Conservation (phyloP, 1,140 invertebrate genomes). For the Parasteatoda tepidariorum region DNA sequence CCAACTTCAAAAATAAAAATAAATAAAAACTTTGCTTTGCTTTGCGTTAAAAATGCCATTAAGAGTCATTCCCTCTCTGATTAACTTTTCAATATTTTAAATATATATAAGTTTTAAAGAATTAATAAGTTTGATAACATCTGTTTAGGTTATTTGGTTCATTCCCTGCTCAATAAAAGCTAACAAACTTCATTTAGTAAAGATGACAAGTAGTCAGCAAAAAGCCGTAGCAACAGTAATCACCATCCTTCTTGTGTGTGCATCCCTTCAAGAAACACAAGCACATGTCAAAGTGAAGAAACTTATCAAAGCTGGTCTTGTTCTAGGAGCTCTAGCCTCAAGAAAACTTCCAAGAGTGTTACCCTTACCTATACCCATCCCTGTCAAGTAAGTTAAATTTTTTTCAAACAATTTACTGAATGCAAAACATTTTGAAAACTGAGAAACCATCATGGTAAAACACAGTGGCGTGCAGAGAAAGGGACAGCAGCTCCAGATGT, state of each 20-base stretch:
- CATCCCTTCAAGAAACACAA: background rate
- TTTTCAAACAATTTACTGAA: no score
- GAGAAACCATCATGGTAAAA: no score
- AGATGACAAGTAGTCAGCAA: background rate
- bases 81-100: background rate
- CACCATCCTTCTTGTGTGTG: background rate
- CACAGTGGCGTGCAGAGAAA: no score
- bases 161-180: background rate
- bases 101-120: background rate
- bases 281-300: slow-evolving; percentile 7
- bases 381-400: slow-evolving; percentile 1
- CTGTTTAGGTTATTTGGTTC: background rate
- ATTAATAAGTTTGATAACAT: background rate
- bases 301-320: slow-evolving; percentile 38
- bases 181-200: background rate
- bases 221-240: background rate
- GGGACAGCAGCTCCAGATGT: no score
- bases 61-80: no score
- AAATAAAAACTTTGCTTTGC: no score
- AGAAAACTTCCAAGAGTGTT: slow-evolving; percentile 31
- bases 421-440: no score
- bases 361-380: slow-evolving; percentile 26
- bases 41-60: no score
- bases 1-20: no score
- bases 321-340: slow-evolving; percentile 33